phyloP scores from a whole-genome alignment of 2,113 vertebrate genomes.

The Vireo altiloquus region DNA sequence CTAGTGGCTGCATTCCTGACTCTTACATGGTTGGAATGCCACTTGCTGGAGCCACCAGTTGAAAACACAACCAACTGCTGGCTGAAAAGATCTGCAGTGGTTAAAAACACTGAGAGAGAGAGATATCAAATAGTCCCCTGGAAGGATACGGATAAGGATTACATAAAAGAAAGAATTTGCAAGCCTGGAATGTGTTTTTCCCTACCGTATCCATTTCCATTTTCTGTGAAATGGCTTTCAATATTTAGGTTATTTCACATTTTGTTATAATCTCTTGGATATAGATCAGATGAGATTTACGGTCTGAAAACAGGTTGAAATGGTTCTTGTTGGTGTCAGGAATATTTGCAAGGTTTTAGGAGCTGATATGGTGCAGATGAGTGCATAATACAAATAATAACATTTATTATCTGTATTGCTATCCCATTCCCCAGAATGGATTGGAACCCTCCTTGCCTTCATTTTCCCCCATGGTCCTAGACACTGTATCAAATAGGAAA shows the following conservation, averaged over 20 bases:
- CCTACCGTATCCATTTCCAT: conserved; percentile 43
- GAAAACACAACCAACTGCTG: background rate
- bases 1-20: background rate
- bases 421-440: background rate
- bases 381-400: conserved; percentile 8
- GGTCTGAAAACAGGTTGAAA: conserved; percentile 24
- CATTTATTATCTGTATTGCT: background rate
- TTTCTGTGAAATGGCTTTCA: conserved; percentile 58
- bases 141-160: conserved; percentile 16
- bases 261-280: background rate
- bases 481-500: background rate
- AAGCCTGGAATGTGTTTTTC: conserved; percentile 44
- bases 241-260: conserved; percentile 26
- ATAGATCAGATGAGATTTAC: conserved; percentile 54
- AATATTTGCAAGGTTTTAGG: conserved; percentile 43
- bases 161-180: conserved; percentile 28
- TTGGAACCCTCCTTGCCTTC: background rate
- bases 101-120: background rate
- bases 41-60: background rate
- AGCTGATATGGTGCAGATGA: conserved; percentile 17
- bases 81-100: background rate
- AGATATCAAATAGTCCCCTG: conserved; percentile 13
- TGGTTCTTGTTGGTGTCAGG: conserved; percentile 16
- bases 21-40: background rate
- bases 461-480: background rate